phyloP scores from a whole-genome alignment of 1,140 invertebrate species.

The Drosophila sechellia region DNA sequence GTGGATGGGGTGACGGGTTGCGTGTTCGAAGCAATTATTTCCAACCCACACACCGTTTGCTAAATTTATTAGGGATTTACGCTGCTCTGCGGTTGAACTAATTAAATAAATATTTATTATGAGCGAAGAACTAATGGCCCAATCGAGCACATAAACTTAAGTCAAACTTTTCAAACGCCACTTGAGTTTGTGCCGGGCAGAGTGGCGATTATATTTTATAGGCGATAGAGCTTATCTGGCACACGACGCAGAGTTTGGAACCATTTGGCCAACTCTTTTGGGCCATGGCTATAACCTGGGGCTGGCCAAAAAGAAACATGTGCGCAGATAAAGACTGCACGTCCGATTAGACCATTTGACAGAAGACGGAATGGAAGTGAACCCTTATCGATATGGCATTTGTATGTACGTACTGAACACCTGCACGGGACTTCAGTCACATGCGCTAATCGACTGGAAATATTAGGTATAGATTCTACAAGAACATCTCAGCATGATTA shows the following conservation, averaged over 20 bases:
- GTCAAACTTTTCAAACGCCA: conserved; percentile 29
- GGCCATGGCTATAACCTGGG: conserved; percentile 21
- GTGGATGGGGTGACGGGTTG: conserved; percentile 44
- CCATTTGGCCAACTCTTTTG: conserved; percentile 34
- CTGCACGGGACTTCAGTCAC: conserved; percentile 51
- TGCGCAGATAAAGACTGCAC: conserved; percentile 26
- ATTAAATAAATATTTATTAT: conserved; percentile 38
- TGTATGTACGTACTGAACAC: conserved; percentile 36
- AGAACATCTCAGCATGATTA: neutral
- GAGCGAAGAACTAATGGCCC: conserved; percentile 36
- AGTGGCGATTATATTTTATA: conserved; percentile 1
- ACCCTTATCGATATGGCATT: conserved; percentile 28
- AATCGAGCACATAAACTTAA: conserved; percentile 1
- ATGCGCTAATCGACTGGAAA: conserved; percentile 32
- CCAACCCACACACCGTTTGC: conserved; percentile 14
- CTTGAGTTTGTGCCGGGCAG: conserved; percentile 7
- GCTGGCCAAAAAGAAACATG: conserved; percentile 24
- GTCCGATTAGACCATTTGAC: conserved; percentile 27
- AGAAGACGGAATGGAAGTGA: conserved; percentile 7
- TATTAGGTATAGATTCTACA: neutral
- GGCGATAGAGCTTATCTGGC: conserved; percentile 40
- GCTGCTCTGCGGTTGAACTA: conserved; percentile 38
- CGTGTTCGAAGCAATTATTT: conserved; percentile 52
- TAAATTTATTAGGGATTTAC: conserved; percentile 45
- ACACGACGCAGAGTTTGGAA: conserved; percentile 11